These are phyloP conservation scores for Polyergus mexicanus DNA, from an alignment of 1,140 invertebrate species.

Conservation along the genomic window DNA sequence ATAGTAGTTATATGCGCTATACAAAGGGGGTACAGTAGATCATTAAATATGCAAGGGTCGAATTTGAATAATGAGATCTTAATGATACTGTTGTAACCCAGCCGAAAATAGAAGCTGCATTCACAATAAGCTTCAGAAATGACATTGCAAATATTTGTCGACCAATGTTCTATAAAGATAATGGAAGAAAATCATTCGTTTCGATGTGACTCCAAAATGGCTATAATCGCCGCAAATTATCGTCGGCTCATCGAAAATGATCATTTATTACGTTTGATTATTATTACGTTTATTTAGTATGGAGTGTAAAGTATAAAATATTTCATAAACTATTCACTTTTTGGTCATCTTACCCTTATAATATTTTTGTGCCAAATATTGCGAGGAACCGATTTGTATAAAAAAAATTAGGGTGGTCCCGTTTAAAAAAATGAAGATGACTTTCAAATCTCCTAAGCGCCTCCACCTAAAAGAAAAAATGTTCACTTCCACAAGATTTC, in stretches of 20 bases:
- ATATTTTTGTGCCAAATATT: too few species aligned
- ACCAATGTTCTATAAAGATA: conserved; percentile 16
- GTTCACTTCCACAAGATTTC: too few species aligned
- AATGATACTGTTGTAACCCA: conserved; percentile 80
- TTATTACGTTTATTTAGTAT: too few species aligned
- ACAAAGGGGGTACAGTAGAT: conserved; percentile 64
- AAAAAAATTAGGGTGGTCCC: too few species aligned
- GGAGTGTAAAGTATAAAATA: too few species aligned
- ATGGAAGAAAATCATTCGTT: neutral
- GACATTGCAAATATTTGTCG: conserved; percentile 51
- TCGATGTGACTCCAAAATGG: neutral
- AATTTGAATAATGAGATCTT: conserved; percentile 86
- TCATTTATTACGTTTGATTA: conserved; percentile 25
- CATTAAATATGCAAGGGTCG: conserved; percentile 85
- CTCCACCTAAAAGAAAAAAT: too few species aligned
- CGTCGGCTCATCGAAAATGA: neutral
- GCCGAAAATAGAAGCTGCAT: conserved; percentile 69
- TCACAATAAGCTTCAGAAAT: conserved; percentile 57
- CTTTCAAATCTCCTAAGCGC: too few species aligned
- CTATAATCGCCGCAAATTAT: too few species aligned
- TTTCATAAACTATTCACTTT: too few species aligned
- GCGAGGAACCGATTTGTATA: too few species aligned
- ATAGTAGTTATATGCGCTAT: conserved; percentile 80
- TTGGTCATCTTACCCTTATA: too few species aligned
- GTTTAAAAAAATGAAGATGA: too few species aligned